Conservation (phyloP, 2,888 invertebrate genomes). For the Leptinotarsa peninsularis region DNA sequence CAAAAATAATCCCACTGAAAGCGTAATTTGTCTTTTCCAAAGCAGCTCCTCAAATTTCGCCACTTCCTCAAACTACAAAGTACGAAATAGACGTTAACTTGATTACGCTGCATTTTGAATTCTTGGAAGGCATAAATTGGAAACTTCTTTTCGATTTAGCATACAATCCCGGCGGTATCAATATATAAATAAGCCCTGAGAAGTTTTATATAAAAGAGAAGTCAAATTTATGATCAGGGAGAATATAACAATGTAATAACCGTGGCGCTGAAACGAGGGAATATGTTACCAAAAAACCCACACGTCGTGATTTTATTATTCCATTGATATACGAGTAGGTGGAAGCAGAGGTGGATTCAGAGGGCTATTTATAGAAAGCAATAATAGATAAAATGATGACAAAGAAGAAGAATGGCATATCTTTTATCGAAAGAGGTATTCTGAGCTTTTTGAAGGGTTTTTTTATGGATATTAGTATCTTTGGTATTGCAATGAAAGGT, state of each 20-base stretch:
- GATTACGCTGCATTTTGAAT: neutral
- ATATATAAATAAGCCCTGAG: slow-evolving; percentile 1
- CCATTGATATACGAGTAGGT: slow-evolving; percentile 1
- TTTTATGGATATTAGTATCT: no score
- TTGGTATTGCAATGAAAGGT: no score
- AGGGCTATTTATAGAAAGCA: neutral
- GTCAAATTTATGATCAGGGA: neutral
- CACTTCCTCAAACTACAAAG: neutral
- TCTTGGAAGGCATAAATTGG: neutral
- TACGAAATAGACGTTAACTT: neutral
- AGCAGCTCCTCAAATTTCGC: neutral
- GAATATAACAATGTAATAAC: slow-evolving; percentile 2
- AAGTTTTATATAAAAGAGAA: slow-evolving; percentile 8
- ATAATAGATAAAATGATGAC: neutral
- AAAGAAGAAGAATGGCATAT: no score
- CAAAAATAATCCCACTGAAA: neutral
- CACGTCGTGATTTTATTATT: neutral
- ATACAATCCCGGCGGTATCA: neutral
- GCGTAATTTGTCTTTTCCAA: neutral
- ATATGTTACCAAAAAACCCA: neutral
- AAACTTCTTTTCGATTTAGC: neutral
- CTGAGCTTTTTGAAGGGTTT: no score
- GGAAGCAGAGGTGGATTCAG: neutral
- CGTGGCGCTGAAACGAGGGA: neutral
- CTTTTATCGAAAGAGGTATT: no score